phyloP scores from a whole-genome alignment of 1,140 invertebrate species.

The Lordiphosa clarofinis region DNA sequence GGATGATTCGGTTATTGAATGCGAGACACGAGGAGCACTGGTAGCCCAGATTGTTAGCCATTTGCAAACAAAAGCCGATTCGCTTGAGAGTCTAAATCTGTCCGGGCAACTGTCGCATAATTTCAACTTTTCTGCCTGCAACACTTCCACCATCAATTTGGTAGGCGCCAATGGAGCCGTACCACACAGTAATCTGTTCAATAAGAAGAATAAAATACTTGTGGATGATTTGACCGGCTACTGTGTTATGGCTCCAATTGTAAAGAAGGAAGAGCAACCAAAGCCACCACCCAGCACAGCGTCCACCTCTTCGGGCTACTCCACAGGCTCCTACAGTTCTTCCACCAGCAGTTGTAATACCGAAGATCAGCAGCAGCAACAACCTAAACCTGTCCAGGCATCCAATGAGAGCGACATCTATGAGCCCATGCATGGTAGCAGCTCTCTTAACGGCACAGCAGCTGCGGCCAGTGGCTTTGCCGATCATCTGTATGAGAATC shows the following conservation, averaged over 20 bases:
- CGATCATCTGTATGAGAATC: conserved; percentile 71
- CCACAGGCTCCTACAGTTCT: conserved; percentile 63
- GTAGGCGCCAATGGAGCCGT: conserved; percentile 69
- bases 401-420: conserved; percentile 67
- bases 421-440: conserved; percentile 53
- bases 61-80: conserved; percentile 37
- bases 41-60: conserved; percentile 38
- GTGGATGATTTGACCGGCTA: conserved; percentile 73
- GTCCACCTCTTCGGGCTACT: conserved; percentile 72
- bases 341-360: conserved; percentile 64
- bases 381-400: conserved; percentile 1
- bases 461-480: conserved; percentile 37
- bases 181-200: conserved; percentile 17
- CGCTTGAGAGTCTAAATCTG: conserved; percentile 65
- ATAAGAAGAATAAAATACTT: conserved; percentile 55
- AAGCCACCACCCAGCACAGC: conserved; percentile 48
- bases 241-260: conserved; percentile 76
- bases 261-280: conserved; percentile 27
- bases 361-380: conserved; percentile 37
- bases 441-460: conserved; percentile 34
- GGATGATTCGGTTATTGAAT: conserved; percentile 55
- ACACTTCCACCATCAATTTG: conserved; percentile 73
- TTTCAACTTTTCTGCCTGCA: conserved; percentile 74
- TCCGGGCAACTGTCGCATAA: conserved; percentile 69
- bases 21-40: conserved; percentile 18